Base-by-base conservation (phyloP, 2,888 invertebrate species). In the Biston betularia region DNA sequence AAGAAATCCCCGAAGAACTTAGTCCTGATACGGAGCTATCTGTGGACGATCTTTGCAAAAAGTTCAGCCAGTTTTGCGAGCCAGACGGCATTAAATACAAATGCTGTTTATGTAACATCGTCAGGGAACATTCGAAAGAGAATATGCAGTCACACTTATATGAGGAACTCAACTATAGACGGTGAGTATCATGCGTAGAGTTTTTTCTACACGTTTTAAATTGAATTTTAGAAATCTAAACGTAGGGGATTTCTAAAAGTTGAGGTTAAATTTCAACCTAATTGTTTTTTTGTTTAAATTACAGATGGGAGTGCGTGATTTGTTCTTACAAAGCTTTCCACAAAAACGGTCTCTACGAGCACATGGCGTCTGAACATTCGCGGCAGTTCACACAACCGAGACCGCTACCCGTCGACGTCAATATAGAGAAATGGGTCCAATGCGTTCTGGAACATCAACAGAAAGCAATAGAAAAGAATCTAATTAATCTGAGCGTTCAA, bases 111-210 rank as follows among this genome's bases (percentile, higher is more conserved):
- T 97, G 97, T 74, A 89, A 89, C 33, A 87, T 90, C 33, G 95
- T 95, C 71, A 93, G 90, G 46, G 95, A 95, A 0, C 95, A 94
- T 58, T 92, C 90, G 34, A 90, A 92, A 33, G 92, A 94, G 6
- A 94, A 95, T n/a, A 95, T 97, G 90, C 93, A 94, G 60, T 94
- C 94, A 45, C 97, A 97, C 87, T 84, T 97, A 59, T 96, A 94
- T 75, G 95, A 95, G 76, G 96, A 97, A 77, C 87, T 96, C 35
- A 94, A 95, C 56, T 96, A 96, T 77, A 93, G 95, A 74, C 95
- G 95, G 96, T 96, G 78, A 90, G 92, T 88, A 71, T 35, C 6
- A 45, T 33, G 0, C 45, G 6, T 44, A 15, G 14, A 46, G 24
- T 12, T 46, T 8, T 12, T 35, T 9, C 38, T 4, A 38, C 6